Evolutionary conservation across 2,888 invertebrate genomes (phyloP).

Genomic region (Eristalis arbustorum): DNA sequence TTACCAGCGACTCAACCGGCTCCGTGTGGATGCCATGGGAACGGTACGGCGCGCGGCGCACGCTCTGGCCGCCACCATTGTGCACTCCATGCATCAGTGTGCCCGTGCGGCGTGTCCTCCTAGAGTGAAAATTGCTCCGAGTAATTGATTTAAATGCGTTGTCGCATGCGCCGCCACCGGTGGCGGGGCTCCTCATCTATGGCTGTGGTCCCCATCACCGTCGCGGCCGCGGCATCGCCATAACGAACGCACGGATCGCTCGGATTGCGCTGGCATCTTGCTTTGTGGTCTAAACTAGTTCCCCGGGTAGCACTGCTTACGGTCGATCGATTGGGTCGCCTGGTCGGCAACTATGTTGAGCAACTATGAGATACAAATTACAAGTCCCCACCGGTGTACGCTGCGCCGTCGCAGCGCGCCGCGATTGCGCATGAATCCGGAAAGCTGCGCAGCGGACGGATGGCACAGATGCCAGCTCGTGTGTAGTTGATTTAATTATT

Average conservation of each 20-base stretch:
- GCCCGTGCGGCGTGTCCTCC: constrained; percentile 21
- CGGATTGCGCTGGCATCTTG: constrained; percentile 12
- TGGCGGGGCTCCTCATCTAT: constrained; percentile 11
- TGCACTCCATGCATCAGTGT: constrained; percentile 28
- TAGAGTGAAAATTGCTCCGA: constrained; percentile 60
- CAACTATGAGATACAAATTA: constrained; percentile 49
- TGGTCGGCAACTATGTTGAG: constrained; percentile 38
- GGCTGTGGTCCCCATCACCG: constrained; percentile 25
- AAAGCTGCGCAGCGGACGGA: constrained; percentile 9
- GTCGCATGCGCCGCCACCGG: constrained; percentile 55
- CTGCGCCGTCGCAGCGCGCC: neutral
- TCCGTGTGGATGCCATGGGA: constrained; percentile 23
- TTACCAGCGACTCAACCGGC: constrained; percentile 53
- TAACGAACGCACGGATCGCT: constrained; percentile 6
- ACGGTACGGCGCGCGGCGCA: constrained; percentile 33
- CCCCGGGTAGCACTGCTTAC: constrained; percentile 13
- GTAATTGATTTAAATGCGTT: constrained; percentile 69
- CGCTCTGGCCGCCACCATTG: neutral
- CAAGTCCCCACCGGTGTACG: constrained; percentile 6
- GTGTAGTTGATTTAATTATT: constrained; percentile 49
- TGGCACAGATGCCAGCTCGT: constrained; percentile 40
- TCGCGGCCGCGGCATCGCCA: neutral
- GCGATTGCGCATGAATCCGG: constrained; percentile 16
- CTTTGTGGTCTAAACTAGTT: constrained; percentile 54
- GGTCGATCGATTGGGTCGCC: constrained; percentile 33